Percentiles rank a stretch among this genome's conserved stretches.
These are phyloP conservation scores for Suricata suricatta DNA, from an alignment of 2,113 vertebrate species.

Conservation along the genomic window DNA sequence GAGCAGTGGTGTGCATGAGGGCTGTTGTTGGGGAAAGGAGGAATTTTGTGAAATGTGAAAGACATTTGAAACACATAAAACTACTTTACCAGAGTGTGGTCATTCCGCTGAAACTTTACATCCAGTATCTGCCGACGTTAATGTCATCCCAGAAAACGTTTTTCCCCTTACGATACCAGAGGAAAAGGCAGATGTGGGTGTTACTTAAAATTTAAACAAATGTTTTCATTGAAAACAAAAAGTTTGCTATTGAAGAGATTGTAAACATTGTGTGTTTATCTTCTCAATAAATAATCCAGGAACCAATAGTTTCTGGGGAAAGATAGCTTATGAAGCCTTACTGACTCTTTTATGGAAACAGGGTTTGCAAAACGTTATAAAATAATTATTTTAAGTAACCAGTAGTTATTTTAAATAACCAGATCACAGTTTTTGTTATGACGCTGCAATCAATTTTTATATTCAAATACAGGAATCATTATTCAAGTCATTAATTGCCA, in stretches of 20 bases:
- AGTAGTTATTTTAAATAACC: constrained; percentile 15
- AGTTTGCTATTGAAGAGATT: not conserved
- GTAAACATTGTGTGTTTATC: not conserved
- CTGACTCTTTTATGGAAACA: not conserved
- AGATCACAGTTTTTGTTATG: not conserved
- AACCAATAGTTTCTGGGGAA: not conserved
- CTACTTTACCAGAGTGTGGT: not conserved
- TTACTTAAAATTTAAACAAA: not conserved
- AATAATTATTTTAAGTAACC: constrained; percentile 33
- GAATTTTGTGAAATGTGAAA: not conserved
- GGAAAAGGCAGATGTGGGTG: not conserved
- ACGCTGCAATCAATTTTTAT: not conserved
- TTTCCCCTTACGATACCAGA: not conserved
- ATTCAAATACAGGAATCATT: not conserved
- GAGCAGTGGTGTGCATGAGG: fast-evolving
- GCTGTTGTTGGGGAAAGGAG: not conserved
- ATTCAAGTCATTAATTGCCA: not conserved
- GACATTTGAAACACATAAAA: not conserved
- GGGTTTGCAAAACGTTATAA: not conserved
- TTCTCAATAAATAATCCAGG: constrained; percentile 49
- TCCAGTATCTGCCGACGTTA: not conserved
- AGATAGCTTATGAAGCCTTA: not conserved
- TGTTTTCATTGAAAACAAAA: not conserved
- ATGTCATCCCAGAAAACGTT: not conserved
- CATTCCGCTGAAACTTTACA: not conserved